These are phyloP conservation scores for Centropristis striata DNA, from an alignment of 2,113 vertebrate species.

Conservation along the genomic window DNA sequence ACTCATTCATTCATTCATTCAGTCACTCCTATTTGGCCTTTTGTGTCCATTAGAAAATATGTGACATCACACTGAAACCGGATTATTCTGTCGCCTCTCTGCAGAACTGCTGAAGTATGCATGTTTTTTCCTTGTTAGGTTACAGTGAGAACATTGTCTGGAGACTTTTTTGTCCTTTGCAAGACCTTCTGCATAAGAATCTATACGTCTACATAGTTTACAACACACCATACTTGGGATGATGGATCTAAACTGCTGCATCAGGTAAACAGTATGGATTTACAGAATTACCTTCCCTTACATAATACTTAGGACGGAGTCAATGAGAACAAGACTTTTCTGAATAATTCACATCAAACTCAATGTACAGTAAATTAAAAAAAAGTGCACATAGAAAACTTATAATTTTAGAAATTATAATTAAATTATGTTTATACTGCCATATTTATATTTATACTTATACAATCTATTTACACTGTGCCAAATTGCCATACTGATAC, in stretches of 20 bases:
- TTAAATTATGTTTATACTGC: too few relatives aligned
- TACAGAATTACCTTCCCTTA: not conserved
- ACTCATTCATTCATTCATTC: not conserved
- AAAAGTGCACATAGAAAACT: not conserved
- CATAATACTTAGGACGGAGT: slow-evolving; percentile 1
- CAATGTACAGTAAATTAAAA: not conserved
- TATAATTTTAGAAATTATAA: too few relatives aligned
- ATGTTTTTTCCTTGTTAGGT: slow-evolving; percentile 7
- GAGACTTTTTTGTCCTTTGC: not conserved
- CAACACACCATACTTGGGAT: not conserved
- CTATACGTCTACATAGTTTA: not conserved
- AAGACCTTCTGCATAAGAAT: not conserved
- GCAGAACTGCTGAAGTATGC: slow-evolving; percentile 11
- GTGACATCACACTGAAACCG: not conserved
- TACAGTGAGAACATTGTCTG: not conserved
- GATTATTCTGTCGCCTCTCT: not conserved
- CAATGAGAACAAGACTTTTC: not conserved
- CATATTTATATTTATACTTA: too few relatives aligned
- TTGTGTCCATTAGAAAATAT: not conserved
- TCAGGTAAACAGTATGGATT: not conserved
- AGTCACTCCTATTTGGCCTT: not conserved
- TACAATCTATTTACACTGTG: too few relatives aligned
- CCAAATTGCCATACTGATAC: too few relatives aligned
- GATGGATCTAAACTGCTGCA: slow-evolving; percentile 1
- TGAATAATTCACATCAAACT: slow-evolving; percentile 21